Conservation (phyloP, 2,113 vertebrate species). For the Globicephala melas region DNA sequence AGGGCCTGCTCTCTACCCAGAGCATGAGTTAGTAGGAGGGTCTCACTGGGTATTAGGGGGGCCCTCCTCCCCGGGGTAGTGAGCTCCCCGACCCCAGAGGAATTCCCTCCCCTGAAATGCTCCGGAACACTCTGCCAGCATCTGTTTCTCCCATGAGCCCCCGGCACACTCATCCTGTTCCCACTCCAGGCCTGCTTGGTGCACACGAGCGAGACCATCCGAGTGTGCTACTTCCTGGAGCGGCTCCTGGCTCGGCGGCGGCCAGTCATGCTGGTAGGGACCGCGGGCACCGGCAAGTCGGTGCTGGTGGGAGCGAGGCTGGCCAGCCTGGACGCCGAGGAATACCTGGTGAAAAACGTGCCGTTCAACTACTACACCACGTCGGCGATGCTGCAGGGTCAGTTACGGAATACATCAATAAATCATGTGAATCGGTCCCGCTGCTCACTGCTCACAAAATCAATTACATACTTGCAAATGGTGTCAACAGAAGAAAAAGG, state of each 20-base stretch:
- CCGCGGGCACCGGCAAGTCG: conserved; percentile 91
- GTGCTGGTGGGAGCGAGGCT: conserved; percentile 91
- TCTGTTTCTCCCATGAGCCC: not conserved
- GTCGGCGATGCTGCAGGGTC: conserved; percentile 96
- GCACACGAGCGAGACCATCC: conserved; percentile 90
- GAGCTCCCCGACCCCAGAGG: fast-evolving
- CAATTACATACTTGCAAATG: not conserved
- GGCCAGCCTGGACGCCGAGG: conserved; percentile 83
- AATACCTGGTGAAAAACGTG: conserved; percentile 90
- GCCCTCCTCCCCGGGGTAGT: too few relatives aligned
- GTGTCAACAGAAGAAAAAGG: not conserved
- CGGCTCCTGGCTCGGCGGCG: conserved; percentile 83
- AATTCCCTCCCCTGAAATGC: not conserved
- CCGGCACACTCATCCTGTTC: fast-evolving
- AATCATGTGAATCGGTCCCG: not conserved
- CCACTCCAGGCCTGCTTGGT: conserved; percentile 91
- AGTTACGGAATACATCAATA: fast-evolving
- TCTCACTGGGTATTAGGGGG: not conserved
- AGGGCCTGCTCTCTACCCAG: not conserved
- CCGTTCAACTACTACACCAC: conserved; percentile 97
- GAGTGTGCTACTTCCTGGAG: conserved; percentile 91
- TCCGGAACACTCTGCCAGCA: fast-evolving
- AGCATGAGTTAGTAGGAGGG: not conserved
- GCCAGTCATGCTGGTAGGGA: conserved; percentile 94
- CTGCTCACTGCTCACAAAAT: fast-evolving